These are phyloP conservation scores for Artemia sp. DNA, from an alignment of 2,888 invertebrate species.

Conservation along the genomic window DNA sequence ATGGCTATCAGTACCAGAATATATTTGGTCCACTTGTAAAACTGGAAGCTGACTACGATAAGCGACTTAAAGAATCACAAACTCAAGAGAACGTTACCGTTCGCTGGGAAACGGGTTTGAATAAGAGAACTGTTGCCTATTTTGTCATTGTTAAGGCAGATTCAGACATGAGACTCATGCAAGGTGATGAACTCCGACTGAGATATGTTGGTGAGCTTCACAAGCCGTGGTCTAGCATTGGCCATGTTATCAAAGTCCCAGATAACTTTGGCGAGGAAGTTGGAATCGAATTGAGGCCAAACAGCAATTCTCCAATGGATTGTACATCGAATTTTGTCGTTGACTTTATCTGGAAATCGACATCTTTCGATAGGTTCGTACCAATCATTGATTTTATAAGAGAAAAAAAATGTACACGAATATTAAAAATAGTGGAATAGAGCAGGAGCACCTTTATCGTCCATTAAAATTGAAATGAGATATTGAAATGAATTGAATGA, in stretches of 20 bases:
- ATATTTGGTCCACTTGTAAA: constrained; percentile 93
- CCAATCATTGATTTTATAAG: too few species aligned
- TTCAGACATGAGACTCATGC: constrained; percentile 97
- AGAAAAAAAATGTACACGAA: too few species aligned
- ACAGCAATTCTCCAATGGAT: constrained; percentile 77
- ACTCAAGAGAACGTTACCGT: constrained; percentile 96
- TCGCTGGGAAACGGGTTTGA: constrained; percentile 94
- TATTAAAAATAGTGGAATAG: too few species aligned
- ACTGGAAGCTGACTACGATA: constrained; percentile 95
- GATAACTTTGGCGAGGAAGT: constrained; percentile 96
- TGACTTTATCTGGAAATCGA: constrained; percentile 98
- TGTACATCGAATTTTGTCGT: constrained; percentile 90
- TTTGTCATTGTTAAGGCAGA: constrained; percentile 94
- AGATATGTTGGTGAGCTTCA: constrained; percentile 82
- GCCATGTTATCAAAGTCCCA: constrained; percentile 89
- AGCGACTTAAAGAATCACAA: constrained; percentile 89
- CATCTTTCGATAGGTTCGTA: constrained; percentile 72
- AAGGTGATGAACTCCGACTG: constrained; percentile 86
- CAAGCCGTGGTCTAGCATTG: constrained; percentile 92
- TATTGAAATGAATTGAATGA: too few species aligned
- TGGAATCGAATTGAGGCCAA: constrained; percentile 83
- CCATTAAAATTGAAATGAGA: too few species aligned
- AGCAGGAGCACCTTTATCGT: too few species aligned
- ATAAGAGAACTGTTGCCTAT: constrained; percentile 93
- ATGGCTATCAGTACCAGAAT: constrained; percentile 97